Conservation (phyloP, 1,140 invertebrate genomes). For the Probaryconus sp. region DNA sequence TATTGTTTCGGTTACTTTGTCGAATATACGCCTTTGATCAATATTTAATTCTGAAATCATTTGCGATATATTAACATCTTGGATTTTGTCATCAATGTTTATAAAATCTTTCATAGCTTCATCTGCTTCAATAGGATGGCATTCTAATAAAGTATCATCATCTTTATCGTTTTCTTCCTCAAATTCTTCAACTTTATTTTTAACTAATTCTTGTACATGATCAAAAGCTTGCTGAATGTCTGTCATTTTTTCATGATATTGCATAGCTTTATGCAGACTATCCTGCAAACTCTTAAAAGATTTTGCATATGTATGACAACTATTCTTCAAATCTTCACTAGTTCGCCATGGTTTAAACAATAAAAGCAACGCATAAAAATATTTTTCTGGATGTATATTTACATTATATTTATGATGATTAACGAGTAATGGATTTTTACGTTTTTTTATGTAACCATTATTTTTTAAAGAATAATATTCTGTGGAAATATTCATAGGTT, state of each 20-base stretch:
- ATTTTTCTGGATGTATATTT: slow-evolving; percentile 46
- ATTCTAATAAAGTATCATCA: not conserved
- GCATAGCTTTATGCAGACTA: slow-evolving; percentile 10
- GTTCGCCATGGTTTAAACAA: slow-evolving; percentile 57
- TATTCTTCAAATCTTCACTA: slow-evolving; percentile 40
- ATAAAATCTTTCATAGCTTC: slow-evolving; percentile 27
- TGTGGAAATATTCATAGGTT: slow-evolving; percentile 17
- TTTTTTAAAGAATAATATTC: slow-evolving; percentile 27
- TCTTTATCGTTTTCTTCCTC: slow-evolving; percentile 2
- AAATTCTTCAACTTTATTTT: slow-evolving; percentile 10
- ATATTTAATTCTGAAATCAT: slow-evolving; percentile 50
- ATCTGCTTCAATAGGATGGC: not conserved
- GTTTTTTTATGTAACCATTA: slow-evolving; percentile 45
- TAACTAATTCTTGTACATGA: slow-evolving; percentile 2
- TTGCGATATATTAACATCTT: slow-evolving; percentile 17
- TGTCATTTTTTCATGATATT: slow-evolving; percentile 37
- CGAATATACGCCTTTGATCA: slow-evolving; percentile 47
- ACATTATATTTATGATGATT: slow-evolving; percentile 56
- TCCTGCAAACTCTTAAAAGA: slow-evolving; percentile 22
- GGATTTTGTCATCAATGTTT: slow-evolving; percentile 18
- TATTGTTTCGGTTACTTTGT: slow-evolving; percentile 16
- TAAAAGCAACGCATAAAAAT: slow-evolving; percentile 49
- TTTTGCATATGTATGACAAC: slow-evolving; percentile 32
- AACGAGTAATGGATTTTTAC: slow-evolving; percentile 41
- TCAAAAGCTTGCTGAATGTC: too few relatives aligned